Evolutionary conservation across 2,888 invertebrate genomes (phyloP).

Genomic region (Drosophila borealis): DNA sequence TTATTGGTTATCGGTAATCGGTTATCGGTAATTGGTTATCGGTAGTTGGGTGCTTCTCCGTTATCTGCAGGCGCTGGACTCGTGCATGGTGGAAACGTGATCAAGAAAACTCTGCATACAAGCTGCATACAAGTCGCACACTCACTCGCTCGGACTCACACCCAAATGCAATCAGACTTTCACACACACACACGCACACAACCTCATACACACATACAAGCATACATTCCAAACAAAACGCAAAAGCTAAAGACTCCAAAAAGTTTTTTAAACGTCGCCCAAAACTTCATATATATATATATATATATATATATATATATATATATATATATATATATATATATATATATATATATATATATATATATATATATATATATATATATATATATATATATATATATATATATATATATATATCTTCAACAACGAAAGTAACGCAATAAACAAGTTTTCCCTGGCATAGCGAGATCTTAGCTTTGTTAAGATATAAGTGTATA

Average conservation of each 20-base stretch:
- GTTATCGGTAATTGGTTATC: constrained; percentile 29
- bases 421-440: constrained; percentile 20
- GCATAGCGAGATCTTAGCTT: too few relatives aligned
- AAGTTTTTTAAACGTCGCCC: constrained; percentile 15
- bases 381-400: constrained; percentile 3
- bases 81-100: constrained; percentile 69
- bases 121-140: constrained; percentile 30
- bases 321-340: constrained; percentile 1
- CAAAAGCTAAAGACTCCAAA: constrained; percentile 2
- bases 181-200: constrained; percentile 17
- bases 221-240: not conserved
- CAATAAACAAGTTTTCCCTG: not conserved
- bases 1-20: constrained; percentile 29
- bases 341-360: constrained; percentile 5
- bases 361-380: constrained; percentile 2
- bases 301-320: constrained; percentile 2
- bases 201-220: constrained; percentile 14
- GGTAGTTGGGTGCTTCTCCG: constrained; percentile 28
- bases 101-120: constrained; percentile 82
- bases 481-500: too few relatives aligned
- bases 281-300: constrained; percentile 5
- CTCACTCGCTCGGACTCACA: constrained; percentile 25
- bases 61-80: constrained; percentile 34
- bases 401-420: constrained; percentile 4
- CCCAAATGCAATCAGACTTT: constrained; percentile 21